These are phyloP conservation scores for Chrysodeixis includens DNA, from an alignment of 2,888 invertebrate genomes.

Conservation along the genomic window DNA sequence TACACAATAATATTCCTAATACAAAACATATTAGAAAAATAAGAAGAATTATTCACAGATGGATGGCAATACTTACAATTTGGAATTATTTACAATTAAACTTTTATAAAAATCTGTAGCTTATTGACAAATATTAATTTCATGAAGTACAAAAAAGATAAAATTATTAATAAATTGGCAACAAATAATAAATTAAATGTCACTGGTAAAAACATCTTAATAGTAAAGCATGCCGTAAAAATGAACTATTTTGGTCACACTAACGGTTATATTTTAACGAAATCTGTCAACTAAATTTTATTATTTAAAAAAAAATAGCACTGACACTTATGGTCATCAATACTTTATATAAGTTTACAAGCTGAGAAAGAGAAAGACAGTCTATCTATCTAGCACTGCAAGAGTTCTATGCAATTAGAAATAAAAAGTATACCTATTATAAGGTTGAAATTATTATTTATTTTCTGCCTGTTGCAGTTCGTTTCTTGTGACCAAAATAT, in stretches of 20 bases:
- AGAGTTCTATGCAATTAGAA: no score
- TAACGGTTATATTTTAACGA: no score
- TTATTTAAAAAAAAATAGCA: no score
- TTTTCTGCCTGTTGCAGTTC: background rate
- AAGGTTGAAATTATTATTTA: no score
- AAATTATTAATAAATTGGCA: constrained; percentile 12
- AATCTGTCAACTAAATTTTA: no score
- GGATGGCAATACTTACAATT: background rate
- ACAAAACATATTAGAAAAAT: background rate
- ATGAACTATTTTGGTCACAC: background rate
- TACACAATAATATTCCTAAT: no score
- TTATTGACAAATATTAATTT: background rate
- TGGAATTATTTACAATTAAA: background rate
- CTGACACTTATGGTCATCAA: no score
- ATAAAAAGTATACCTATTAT: no score
- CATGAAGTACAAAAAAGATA: background rate
- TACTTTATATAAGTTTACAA: no score
- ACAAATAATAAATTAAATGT: constrained; percentile 20
- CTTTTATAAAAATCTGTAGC: background rate
- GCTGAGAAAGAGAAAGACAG: no score
- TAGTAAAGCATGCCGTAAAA: background rate
- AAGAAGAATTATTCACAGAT: background rate
- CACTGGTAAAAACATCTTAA: background rate
- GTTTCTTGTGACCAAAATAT: background rate
- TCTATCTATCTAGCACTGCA: no score